A percentile compares a stretch with the other conserved stretches of the same genome.
These are phyloP conservation scores for Nothocercus julius DNA, from an alignment of 2,113 vertebrate genomes.

Conservation along the genomic window DNA sequence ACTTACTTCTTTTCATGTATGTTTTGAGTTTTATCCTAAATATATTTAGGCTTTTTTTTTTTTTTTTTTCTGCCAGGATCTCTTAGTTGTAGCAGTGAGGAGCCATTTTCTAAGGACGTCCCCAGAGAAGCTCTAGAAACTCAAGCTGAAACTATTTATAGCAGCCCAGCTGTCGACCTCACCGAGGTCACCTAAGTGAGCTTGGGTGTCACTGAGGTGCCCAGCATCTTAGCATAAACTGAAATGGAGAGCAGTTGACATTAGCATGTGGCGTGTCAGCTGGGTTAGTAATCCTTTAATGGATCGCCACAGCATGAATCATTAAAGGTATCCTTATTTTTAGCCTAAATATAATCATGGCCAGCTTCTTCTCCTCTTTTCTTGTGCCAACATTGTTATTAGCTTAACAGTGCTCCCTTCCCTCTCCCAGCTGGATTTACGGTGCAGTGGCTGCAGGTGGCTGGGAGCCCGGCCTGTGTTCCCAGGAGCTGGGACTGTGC, in stretches of 20 bases:
- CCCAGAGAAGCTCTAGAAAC: conserved; percentile 20
- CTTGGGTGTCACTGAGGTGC: conserved; percentile 3
- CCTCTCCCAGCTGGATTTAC: not conserved
- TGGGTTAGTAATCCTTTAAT: conserved; percentile 20
- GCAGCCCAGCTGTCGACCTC: not conserved
- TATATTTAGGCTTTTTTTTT: not conserved
- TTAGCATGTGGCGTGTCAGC: conserved; percentile 51
- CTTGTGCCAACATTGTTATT: not conserved
- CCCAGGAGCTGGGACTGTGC: not conserved
- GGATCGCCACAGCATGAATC: conserved; percentile 33
- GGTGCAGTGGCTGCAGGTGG: not conserved
- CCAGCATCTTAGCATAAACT: not conserved
- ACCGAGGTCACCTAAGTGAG: not conserved
- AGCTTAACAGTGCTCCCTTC: fast-evolving
- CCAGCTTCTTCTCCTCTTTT: not conserved
- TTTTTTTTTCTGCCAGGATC: not conserved
- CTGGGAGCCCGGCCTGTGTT: not conserved
- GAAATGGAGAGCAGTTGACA: conserved; percentile 25
- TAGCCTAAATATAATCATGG: not conserved
- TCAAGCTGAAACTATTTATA: not conserved
- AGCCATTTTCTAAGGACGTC: not conserved
- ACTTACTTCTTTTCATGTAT: not conserved
- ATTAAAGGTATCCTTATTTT: not conserved
- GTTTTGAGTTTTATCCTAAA: not conserved
- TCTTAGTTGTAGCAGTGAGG: not conserved